Conservation (phyloP, 2,113 vertebrate genomes). For the Rhagologus leucostigma region DNA sequence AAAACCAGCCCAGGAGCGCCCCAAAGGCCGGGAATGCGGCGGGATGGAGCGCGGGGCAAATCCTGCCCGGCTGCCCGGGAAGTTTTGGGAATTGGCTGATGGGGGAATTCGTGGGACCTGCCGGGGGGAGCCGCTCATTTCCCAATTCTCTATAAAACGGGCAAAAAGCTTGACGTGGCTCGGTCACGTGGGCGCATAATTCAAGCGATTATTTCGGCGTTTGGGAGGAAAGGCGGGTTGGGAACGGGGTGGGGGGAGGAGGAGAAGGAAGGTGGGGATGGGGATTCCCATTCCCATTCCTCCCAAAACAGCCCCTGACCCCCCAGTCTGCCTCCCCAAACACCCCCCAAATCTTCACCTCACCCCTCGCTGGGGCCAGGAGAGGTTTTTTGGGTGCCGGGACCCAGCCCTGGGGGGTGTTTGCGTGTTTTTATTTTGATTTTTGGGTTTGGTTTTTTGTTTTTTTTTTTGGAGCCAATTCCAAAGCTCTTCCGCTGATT, state of each 20-base stretch:
- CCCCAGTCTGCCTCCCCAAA: too few relatives aligned
- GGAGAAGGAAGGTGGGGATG: background rate
- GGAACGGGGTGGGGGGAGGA: too few relatives aligned
- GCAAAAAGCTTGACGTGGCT: conserved; percentile 55
- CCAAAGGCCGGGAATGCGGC: background rate
- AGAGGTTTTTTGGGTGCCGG: background rate
- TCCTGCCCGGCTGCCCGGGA: background rate
- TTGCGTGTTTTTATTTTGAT: background rate
- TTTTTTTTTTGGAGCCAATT: conserved; percentile 66
- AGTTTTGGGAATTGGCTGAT: background rate
- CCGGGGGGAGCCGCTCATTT: background rate
- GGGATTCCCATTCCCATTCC: background rate
- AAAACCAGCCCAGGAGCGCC: background rate
- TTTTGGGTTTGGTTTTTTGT: background rate
- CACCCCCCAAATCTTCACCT: background rate
- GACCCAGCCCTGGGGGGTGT: background rate
- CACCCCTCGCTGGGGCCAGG: background rate
- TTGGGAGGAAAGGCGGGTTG: background rate
- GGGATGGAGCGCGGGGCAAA: background rate
- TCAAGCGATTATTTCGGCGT: conserved; percentile 59
- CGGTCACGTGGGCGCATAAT: conserved; percentile 60
- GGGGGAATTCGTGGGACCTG: background rate
- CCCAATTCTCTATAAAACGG: conserved; percentile 35
- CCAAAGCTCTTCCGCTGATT: conserved; percentile 70
- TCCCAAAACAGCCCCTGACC: conserved; percentile 17